phyloP scores from a whole-genome alignment of 1,140 invertebrate species.

The Aphidius gifuensis region DNA sequence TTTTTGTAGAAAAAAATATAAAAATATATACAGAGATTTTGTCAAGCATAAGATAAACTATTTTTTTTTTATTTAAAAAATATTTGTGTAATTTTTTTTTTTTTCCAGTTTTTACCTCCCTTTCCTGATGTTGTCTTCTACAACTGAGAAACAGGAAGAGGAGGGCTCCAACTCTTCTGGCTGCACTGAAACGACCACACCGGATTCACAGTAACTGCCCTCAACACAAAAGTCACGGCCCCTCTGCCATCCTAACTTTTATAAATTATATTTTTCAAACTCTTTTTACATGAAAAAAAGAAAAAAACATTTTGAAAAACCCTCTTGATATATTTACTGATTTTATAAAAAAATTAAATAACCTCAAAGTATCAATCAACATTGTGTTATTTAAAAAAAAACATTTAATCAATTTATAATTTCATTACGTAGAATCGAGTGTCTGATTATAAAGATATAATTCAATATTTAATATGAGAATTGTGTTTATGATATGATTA shows the following conservation, averaged over 20 bases:
- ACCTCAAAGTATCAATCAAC: no score
- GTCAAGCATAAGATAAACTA: slow-evolving; percentile 3
- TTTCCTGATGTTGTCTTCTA: background rate
- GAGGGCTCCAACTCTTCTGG: slow-evolving; percentile 13
- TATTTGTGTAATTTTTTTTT: no score
- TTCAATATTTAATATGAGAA: no score
- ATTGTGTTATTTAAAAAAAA: no score
- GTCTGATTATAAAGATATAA: no score
- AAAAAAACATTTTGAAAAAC: background rate
- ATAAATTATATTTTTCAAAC: background rate
- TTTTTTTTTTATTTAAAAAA: no score
- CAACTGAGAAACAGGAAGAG: slow-evolving; percentile 25
- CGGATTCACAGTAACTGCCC: slow-evolving; percentile 43
- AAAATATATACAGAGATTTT: slow-evolving; percentile 15
- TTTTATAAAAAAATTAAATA: no score
- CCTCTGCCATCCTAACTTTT: slow-evolving; percentile 8
- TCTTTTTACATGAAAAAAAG: background rate
- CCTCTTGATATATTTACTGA: no score
- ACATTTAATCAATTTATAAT: no score
- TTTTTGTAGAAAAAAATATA: slow-evolving; percentile 6
- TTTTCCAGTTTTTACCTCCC: no score
- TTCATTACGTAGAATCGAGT: background rate
- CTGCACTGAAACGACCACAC: slow-evolving; percentile 33
- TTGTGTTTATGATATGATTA: no score
- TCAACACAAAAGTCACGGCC: slow-evolving; percentile 35